phyloP scores from a whole-genome alignment of 2,797 vertebrate species.

The Dallia pectoralis region DNA sequence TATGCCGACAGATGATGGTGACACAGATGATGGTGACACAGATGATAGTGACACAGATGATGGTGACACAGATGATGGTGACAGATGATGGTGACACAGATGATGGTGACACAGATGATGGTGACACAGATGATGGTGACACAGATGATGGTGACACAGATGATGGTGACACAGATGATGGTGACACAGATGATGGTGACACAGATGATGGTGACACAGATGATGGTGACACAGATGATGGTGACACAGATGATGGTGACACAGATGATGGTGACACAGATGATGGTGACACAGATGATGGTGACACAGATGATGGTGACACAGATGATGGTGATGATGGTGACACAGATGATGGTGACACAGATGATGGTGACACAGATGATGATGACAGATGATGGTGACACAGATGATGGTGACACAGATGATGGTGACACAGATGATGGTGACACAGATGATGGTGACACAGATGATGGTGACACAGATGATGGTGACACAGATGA shows the following conservation, averaged over 20 bases:
- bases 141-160: conserved; percentile 65
- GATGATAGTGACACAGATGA: conserved; percentile 64
- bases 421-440: too few species aligned
- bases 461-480: conserved; percentile 69
- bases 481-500: conserved; percentile 59
- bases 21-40: conserved; percentile 65
- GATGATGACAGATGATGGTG: too few species aligned
- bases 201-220: too few species aligned
- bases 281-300: conserved; percentile 64
- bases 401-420: conserved; percentile 65
- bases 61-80: conserved; percentile 65
- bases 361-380: too few species aligned
- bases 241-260: conserved; percentile 66
- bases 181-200: conserved; percentile 63
- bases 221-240: conserved; percentile 59
- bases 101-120: conserved; percentile 64
- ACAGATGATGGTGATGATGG: conserved; percentile 60
- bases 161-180: too few species aligned
- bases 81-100: conserved; percentile 58
- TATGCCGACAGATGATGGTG: too few species aligned
- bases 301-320: conserved; percentile 63
- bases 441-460: conserved; percentile 61
- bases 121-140: too few species aligned
- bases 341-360: conserved; percentile 64
- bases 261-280: conserved; percentile 58